Percentiles rank a stretch among this genome's conserved stretches.
These are phyloP conservation scores for Engraulis encrasicolus DNA, from an alignment of 2,113 vertebrate species.

Conservation along the genomic window DNA sequence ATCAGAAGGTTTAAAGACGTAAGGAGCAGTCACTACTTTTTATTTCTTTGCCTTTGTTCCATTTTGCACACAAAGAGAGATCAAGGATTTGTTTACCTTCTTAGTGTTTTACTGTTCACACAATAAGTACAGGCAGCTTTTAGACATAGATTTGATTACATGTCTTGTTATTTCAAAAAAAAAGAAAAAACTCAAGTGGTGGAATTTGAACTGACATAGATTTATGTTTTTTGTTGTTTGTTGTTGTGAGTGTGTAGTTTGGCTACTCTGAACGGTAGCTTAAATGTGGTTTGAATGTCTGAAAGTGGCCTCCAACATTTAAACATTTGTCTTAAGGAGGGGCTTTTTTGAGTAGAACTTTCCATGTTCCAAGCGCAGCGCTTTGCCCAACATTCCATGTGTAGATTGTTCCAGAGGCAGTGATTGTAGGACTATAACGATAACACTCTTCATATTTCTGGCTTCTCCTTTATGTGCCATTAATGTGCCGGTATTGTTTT, in stretches of 20 bases:
- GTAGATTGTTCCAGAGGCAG: slow-evolving; percentile 89
- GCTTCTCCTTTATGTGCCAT: slow-evolving; percentile 86
- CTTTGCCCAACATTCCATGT: slow-evolving; percentile 91
- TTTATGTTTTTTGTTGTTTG: slow-evolving; percentile 57
- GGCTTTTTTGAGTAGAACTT: slow-evolving; percentile 74
- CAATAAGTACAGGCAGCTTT: slow-evolving; percentile 86
- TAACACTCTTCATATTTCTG: slow-evolving; percentile 84
- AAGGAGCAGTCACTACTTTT: slow-evolving; percentile 71
- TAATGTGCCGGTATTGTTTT: slow-evolving; percentile 87
- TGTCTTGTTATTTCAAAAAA: slow-evolving; percentile 80
- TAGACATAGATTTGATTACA: slow-evolving; percentile 84
- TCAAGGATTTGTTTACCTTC: slow-evolving; percentile 73
- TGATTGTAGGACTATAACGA: slow-evolving; percentile 90
- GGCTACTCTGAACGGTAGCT: slow-evolving; percentile 78
- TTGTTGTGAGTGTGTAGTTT: slow-evolving; percentile 72
- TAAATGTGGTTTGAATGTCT: slow-evolving; percentile 88
- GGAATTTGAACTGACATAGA: slow-evolving; percentile 68
- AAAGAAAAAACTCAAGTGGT: slow-evolving; percentile 74
- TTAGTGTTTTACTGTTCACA: slow-evolving; percentile 72
- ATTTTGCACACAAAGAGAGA: slow-evolving; percentile 93
- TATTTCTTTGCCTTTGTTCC: slow-evolving; percentile 82
- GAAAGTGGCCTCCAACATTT: slow-evolving; percentile 84
- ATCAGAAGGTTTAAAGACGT: slow-evolving; percentile 70
- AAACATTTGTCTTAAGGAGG: slow-evolving; percentile 82
- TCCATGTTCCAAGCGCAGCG: slow-evolving; percentile 67